These are phyloP conservation scores for Oxyura jamaicensis DNA, from an alignment of 2,113 vertebrate species.

Conservation along the genomic window DNA sequence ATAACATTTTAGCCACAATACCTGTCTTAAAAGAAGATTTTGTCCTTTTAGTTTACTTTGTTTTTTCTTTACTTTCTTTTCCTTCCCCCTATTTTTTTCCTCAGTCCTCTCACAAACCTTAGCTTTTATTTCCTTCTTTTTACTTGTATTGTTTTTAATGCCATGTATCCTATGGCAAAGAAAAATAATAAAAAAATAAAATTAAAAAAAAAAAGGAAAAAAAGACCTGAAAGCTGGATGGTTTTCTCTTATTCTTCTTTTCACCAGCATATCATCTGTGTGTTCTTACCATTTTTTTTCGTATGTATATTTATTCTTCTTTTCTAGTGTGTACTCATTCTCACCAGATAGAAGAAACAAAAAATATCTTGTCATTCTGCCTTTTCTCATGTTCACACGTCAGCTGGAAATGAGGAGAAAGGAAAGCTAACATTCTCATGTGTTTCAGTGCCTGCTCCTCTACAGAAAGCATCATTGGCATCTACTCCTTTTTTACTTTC, in stretches of 20 bases:
- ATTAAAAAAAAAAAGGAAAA: background rate
- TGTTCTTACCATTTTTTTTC: background rate
- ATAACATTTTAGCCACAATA: background rate
- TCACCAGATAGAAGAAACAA: background rate
- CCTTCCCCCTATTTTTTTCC: background rate
- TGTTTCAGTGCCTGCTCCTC: background rate
- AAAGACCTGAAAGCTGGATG: background rate
- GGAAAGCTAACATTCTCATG: background rate
- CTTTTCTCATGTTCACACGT: background rate
- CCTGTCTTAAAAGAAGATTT: background rate
- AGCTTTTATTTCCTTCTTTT: background rate
- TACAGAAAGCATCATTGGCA: fast-evolving
- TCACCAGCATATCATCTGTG: background rate
- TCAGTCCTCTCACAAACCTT: background rate
- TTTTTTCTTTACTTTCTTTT: background rate
- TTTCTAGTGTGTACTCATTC: background rate
- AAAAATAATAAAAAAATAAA: background rate
- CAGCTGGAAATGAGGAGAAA: background rate
- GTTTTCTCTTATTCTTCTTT: background rate
- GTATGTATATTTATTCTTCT: background rate
- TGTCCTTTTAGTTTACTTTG: background rate
- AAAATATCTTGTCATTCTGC: background rate
- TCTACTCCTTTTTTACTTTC: background rate
- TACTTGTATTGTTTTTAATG: background rate
- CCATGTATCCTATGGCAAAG: background rate